Evolutionary conservation across 2,888 invertebrate genomes (phyloP), one percentile per base, ranked within the genome.

Genomic region (Lepidochrysops patricia): DNA sequence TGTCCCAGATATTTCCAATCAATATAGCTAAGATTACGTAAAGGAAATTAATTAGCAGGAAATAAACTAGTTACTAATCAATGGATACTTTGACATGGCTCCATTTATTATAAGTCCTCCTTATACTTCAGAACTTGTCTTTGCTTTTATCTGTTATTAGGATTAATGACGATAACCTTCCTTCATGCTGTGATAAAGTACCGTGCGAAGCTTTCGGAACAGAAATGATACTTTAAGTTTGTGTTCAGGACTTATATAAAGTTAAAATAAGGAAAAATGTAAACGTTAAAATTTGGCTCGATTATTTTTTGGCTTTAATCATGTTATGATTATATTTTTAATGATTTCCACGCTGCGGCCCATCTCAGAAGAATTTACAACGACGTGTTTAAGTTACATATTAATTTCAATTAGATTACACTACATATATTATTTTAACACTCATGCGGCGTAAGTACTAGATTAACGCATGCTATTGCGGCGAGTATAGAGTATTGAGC

Each of bases 161-260:
- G 62, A 65, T 64, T 64, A 64, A 65, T 64, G 65, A 64, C 60
- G 57, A 29, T 54, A 50, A 50, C 25, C 54, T 32, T 32, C 32
- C 54, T 15, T 15, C 26, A 9, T 15, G 29, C 19, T 54, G 29
- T 54, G 54, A 54, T 29, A 54, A 32, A 54, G 32, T 54, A 54
- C 29, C 19, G 12, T 15, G 29, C 32, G 5, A 54, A 54, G 29
- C 13, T 54, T 54, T 54, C 32, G 27, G 29, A 54, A 54, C 54
- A 32, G 54, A 29, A 54, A 54, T 54, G 29, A 27, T 32, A 54
- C 54, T 54, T 54, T 15, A 7, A 27, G 26, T 54, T 54, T 27
- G 27, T 15, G 32, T 27, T 52, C 9, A 19, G 54, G 29, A 54
- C 9, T 27, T 54, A 19, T 54, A 29, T 54, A 29, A 54, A 43